These are phyloP conservation scores for Calameuta idolon DNA, from an alignment of 2,888 invertebrate genomes.

Conservation along the genomic window DNA sequence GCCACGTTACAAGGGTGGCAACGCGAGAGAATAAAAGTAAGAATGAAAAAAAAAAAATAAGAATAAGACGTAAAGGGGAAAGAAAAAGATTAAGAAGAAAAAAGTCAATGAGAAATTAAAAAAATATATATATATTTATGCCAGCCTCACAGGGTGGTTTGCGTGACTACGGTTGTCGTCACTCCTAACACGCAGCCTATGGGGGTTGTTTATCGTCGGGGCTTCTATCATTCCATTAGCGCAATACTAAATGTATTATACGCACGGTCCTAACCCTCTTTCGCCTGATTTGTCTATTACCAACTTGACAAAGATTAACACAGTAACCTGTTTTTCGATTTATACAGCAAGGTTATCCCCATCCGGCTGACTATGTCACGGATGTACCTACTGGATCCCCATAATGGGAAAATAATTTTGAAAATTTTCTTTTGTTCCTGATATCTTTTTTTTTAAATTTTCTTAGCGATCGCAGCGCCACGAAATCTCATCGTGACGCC, in stretches of 20 bases:
- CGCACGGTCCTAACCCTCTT: not conserved
- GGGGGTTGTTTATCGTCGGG: slow-evolving; percentile 22
- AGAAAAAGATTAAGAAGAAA: not conserved
- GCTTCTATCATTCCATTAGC: slow-evolving; percentile 25
- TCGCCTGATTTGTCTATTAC: slow-evolving; percentile 6
- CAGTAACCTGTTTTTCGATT: not conserved
- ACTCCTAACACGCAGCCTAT: slow-evolving; percentile 20
- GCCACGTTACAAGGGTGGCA: not conserved
- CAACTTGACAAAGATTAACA: slow-evolving; percentile 2
- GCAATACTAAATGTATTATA: slow-evolving; percentile 17
- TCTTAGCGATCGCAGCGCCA: not conserved
- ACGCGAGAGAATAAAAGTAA: not conserved
- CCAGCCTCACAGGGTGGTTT: not conserved
- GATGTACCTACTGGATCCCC: not conserved
- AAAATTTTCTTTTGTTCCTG: too few species aligned
- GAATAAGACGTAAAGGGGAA: not conserved
- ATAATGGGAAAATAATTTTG: too few species aligned
- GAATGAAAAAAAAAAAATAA: not conserved
- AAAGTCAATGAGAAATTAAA: not conserved
- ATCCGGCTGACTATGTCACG: not conserved
- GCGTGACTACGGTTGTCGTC: slow-evolving; percentile 23
- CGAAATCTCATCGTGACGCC: not conserved
- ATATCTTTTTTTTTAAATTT: too few species aligned
- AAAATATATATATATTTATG: not conserved
- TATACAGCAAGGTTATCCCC: not conserved